These are phyloP conservation scores for Amphimedon queenslandica DNA, from an alignment of 37 sponge, comb jelly and placozoan genomes.

Conservation along the genomic window DNA sequence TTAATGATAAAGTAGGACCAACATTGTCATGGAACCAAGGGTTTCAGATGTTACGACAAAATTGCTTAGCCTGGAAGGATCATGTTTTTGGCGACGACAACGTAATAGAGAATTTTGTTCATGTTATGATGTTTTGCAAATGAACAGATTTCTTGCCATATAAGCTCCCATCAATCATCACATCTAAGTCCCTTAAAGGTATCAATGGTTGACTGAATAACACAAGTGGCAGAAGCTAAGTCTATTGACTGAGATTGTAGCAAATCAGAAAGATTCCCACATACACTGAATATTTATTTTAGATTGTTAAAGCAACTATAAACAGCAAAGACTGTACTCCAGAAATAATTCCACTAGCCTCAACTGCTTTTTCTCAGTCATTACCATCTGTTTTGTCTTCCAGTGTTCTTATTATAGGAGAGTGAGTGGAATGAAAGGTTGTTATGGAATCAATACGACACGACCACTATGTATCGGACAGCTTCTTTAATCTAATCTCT, in stretches of 20 bases:
- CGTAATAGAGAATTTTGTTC: too few species aligned
- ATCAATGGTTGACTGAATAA: neutral
- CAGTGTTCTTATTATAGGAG: neutral
- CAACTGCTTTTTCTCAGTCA: neutral
- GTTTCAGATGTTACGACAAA: too few species aligned
- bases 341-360: constrained; percentile 5
- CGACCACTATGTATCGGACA: constrained; percentile 21
- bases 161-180: constrained; percentile 11
- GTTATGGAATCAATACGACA: constrained; percentile 1
- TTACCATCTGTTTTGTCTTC: constrained; percentile 1
- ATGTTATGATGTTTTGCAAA: neutral
- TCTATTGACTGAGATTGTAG: too few species aligned
- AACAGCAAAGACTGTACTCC: constrained; percentile 4
- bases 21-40: too few species aligned
- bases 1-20: too few species aligned
- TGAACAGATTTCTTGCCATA: neutral
- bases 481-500: neutral
- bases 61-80: too few species aligned
- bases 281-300: too few species aligned
- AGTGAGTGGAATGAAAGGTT: too few species aligned
- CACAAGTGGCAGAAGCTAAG: neutral
- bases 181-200: neutral
- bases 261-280: too few species aligned
- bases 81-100: too few species aligned
- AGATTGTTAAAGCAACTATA: neutral